phyloP scores from a whole-genome alignment of 2,797 vertebrate genomes.

The Falco peregrinus region DNA sequence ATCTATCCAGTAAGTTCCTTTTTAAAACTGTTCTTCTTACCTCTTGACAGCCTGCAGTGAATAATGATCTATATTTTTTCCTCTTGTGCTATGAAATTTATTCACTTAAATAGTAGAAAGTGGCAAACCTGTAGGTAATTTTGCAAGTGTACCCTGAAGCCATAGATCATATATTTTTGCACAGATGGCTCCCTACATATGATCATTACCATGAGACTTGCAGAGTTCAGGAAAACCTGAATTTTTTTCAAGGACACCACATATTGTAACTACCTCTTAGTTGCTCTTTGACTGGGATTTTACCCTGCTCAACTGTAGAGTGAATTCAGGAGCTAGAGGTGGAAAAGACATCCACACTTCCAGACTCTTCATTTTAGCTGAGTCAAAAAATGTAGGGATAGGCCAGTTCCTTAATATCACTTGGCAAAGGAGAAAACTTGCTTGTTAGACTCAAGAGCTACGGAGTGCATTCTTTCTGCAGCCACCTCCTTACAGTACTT shows the following conservation, averaged over 20 bases:
- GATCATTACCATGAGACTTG: background rate
- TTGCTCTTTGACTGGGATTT: background rate
- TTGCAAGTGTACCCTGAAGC: background rate
- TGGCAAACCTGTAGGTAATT: background rate
- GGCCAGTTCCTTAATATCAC: background rate
- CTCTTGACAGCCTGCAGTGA: background rate
- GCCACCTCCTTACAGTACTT: background rate
- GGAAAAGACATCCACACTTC: background rate
- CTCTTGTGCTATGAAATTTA: background rate
- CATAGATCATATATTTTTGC: background rate
- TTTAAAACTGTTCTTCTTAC: background rate
- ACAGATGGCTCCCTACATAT: background rate
- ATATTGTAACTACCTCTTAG: background rate
- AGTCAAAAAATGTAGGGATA: background rate
- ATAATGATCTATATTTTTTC: background rate
- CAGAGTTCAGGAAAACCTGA: background rate
- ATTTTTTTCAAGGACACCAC: conserved; percentile 11
- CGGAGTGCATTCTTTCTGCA: background rate
- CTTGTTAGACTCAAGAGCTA: background rate
- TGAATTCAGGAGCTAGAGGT: background rate
- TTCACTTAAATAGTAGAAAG: background rate
- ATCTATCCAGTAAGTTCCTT: background rate
- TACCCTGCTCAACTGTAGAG: background rate
- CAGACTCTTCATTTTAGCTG: background rate
- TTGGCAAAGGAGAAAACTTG: background rate